A percentile compares a stretch with the other conserved stretches of the same genome.
phyloP scores from a whole-genome alignment of 2,888 invertebrate species.

The Hypena proboscidalis region DNA sequence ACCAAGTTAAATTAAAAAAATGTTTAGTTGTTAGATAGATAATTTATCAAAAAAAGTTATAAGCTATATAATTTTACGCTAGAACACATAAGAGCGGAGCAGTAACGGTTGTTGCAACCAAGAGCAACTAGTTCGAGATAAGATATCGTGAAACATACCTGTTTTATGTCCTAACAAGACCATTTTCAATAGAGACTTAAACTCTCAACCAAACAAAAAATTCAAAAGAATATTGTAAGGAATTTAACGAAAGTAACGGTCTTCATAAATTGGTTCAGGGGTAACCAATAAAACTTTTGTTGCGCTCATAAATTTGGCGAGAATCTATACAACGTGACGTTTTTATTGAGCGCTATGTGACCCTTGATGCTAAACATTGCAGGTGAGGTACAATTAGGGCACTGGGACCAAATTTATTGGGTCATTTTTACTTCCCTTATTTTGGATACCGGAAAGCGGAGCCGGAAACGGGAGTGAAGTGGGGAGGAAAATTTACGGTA shows the following conservation, averaged over 20 bases:
- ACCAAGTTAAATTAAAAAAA: no score
- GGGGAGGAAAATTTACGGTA: neutral
- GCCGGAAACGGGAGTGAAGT: slow-evolving; percentile 3
- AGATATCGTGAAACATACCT: slow-evolving; percentile 12
- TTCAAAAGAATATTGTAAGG: neutral
- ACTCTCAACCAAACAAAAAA: slow-evolving; percentile 19
- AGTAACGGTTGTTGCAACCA: slow-evolving; percentile 1
- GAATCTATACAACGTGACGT: slow-evolving; percentile 41
- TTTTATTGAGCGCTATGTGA: slow-evolving; percentile 44
- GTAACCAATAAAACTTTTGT: slow-evolving; percentile 43
- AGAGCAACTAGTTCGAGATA: slow-evolving; percentile 20
- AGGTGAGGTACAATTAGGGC: slow-evolving; percentile 36
- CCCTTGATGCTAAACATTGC: slow-evolving; percentile 22
- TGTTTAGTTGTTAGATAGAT: no score
- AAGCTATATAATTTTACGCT: no score
- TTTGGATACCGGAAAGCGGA: slow-evolving; percentile 27
- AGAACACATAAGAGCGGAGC: no score
- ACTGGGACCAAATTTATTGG: slow-evolving; percentile 32
- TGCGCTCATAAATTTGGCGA: slow-evolving; percentile 40
- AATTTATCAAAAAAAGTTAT: no score
- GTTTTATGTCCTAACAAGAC: slow-evolving; percentile 25
- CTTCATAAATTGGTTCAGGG: slow-evolving; percentile 25
- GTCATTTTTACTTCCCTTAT: slow-evolving; percentile 17
- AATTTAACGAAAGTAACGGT: slow-evolving; percentile 6
- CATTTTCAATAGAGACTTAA: slow-evolving; percentile 22